Evolutionary conservation across 2,888 invertebrate genomes (phyloP), one percentile per base, ranked within the genome.

Genomic region (Timema podura): DNA sequence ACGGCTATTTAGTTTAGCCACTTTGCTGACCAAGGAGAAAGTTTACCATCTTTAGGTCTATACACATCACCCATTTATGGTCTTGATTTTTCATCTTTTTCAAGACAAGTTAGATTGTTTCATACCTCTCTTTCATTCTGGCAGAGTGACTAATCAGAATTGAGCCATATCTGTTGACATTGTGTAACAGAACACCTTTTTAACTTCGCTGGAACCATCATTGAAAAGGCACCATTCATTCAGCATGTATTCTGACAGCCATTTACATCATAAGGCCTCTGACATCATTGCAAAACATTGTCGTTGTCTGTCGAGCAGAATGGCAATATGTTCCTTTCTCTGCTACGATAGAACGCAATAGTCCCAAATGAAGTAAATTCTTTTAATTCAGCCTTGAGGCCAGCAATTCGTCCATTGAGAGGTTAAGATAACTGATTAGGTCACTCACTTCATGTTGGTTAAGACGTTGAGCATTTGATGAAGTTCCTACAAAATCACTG

Each of bases 331-430:
- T 67, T n/a, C 46, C 54, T 67, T 46, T 46, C 57, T 49, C 57
- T 15, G 71, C 68, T 54, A 72, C 44, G 44, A 44, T 61, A 61
- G 8, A 61, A 61, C 9, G 44, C 13, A 61, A 61, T 30, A 71
- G 71, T 65, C 45, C 70, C n/a, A 15, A 49, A 5, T 65, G 7
- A 11, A 73, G 67, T 9, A 74, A 57, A 68, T 75, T 75, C 44
- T 72, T 75, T 64, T 73, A 51, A 64, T 74, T 73, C 48, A 76
- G 67, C 30, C 72, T 69, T 13, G 71, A 73, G 8, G 67, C 74
- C 16, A 75, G 70, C 30, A 75, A 51, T 71, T 75, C 73, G 7
- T 75, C 73, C 71, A 76, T 77, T 8, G 75, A 73, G n/a, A 75
- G 68, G 15, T 72, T 70, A 46, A 75, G 64, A 65, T 76, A 75